Conservation (phyloP, 2,888 invertebrate species). For the Calliscelio sp. region DNA sequence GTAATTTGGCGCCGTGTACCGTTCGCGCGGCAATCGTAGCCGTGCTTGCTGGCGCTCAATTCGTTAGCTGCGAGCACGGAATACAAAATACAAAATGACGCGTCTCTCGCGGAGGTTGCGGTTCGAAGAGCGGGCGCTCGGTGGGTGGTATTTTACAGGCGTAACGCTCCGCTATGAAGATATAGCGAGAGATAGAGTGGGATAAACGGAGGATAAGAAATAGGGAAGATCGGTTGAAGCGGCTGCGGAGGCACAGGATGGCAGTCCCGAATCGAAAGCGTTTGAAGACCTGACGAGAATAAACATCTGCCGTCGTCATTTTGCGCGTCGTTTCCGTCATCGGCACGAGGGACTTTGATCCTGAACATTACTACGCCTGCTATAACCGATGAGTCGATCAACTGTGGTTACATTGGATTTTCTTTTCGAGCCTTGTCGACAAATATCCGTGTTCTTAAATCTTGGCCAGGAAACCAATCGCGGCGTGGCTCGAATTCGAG, state of each 20-base stretch:
- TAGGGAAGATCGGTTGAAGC: too few species aligned
- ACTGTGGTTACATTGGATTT: conserved; percentile 40
- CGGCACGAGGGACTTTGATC: conserved; percentile 65
- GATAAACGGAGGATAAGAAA: too few species aligned
- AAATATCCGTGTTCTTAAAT: conserved; percentile 19
- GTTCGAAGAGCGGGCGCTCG: not conserved
- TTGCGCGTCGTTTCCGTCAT: conserved; percentile 59
- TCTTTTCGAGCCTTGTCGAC: not conserved
- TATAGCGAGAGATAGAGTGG: not conserved
- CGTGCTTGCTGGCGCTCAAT: conserved; percentile 53
- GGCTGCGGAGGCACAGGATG: not conserved
- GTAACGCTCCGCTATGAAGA: conserved; percentile 16
- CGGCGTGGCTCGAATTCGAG: conserved; percentile 8
- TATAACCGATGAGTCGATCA: conserved; percentile 41
- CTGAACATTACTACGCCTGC: too few species aligned
- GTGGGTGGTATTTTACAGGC: conserved; percentile 54
- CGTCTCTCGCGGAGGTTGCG: conserved; percentile 32
- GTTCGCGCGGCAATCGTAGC: conserved; percentile 44
- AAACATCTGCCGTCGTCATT: conserved; percentile 54
- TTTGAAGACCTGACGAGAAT: conserved; percentile 53
- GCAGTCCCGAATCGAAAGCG: conserved; percentile 21
- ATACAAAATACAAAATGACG: conserved; percentile 56
- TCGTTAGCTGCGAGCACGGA: conserved; percentile 56
- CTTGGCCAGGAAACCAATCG: conserved; percentile 31
- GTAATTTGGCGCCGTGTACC: conserved; percentile 44